Evolutionary conservation across 2,113 vertebrate genomes (phyloP), one percentile per base, ranked within the genome.

Genomic region (Turdus rufiventris): DNA sequence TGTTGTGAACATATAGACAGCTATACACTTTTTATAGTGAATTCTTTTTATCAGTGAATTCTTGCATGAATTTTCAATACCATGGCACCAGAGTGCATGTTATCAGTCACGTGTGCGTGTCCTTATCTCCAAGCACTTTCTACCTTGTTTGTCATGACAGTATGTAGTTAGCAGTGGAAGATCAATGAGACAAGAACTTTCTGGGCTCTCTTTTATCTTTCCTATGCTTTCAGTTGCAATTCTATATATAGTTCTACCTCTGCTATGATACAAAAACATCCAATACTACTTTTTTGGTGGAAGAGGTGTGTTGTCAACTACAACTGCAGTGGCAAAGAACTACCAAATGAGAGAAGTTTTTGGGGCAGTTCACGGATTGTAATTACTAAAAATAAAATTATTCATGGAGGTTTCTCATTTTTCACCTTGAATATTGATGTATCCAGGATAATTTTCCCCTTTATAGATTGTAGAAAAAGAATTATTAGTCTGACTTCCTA

Each of bases 51-150:
- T 40, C 48, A 43, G 20, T 5, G 48, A 68, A 60, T 63, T 53
- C 18, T 62, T 62, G 18, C 7, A 9, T 51, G 18, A 33, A 14
- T 84, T 93, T 87, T 68, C 45, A 43, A 4, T 72, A 23, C 28
- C 24, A 1, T 56, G 34, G 9, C 61, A 63, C 23, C 7, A 62
- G 47, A 86, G 8, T 19, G 8, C 7, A 2, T 17, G 15, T 45
- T 81, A 14, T 10, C 21, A 10, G 21, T 15, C 7, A 4, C 1
- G 4, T 15, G 14, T 51, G 10, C 6, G 1, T 25, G 29, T 45
- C 47, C 36, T 51, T 62, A 23, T 9, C 21, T 75, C 33, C 3
- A 4, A 25, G 6, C 34, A 6, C 20, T 72, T 79, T 67, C 43
- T 67, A 3, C 33, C 23, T 60, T 34, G 1, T 40, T 89, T 87